Percentiles rank a stretch among this genome's conserved stretches.
phyloP scores from a whole-genome alignment of 2,797 vertebrate genomes.

The Phoebastria nigripes region DNA sequence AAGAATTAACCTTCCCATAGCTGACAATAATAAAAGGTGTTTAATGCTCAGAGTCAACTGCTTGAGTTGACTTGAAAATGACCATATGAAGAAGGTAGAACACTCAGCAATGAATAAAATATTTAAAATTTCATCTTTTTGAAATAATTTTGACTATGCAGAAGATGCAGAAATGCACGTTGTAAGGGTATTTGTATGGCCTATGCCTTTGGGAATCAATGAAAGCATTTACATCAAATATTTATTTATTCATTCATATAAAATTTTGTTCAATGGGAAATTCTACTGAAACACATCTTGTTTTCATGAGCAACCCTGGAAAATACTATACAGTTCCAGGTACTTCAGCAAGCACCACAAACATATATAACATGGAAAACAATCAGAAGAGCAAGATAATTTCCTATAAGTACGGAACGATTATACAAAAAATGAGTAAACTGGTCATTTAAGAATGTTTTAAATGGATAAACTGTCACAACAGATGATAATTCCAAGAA shows the following conservation, averaged over 20 bases:
- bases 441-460: background rate
- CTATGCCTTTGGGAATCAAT: slow-evolving; percentile 24
- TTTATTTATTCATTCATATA: slow-evolving; percentile 56
- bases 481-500: background rate
- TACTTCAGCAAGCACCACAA: background rate
- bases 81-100: background rate
- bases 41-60: background rate
- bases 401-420: background rate
- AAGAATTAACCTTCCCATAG: background rate
- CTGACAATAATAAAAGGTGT: background rate
- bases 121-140: background rate
- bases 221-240: slow-evolving; percentile 60
- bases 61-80: background rate
- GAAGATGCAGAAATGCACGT: background rate
- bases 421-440: background rate
- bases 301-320: background rate
- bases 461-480: background rate
- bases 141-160: background rate
- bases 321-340: background rate
- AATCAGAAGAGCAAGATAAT: background rate
- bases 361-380: background rate
- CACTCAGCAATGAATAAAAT: background rate
- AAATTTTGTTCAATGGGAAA: slow-evolving; percentile 32
- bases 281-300: background rate
- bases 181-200: slow-evolving; percentile 4